These are phyloP conservation scores for Xanthorhoe spadicearia DNA, from an alignment of 2,888 invertebrate species.

Conservation along the genomic window DNA sequence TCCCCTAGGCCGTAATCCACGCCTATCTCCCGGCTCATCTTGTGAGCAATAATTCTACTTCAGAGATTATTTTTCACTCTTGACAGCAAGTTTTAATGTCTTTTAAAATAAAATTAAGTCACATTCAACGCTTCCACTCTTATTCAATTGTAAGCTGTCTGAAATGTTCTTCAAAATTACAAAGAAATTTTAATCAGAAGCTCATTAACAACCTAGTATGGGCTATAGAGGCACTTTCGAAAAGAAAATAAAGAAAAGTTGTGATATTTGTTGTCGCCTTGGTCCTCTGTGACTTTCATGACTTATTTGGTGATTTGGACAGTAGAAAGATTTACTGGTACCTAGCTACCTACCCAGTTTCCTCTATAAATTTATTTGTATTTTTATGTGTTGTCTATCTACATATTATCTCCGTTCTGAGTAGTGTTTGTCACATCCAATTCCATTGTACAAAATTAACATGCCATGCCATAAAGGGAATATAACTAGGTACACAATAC, in stretches of 20 bases:
- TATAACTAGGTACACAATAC: too few relatives aligned
- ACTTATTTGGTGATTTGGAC: too few relatives aligned
- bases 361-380: too few relatives aligned
- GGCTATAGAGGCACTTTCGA: background rate
- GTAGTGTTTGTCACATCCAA: too few relatives aligned
- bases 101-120: slow-evolving; percentile 78
- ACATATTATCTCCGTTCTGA: too few relatives aligned
- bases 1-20: slow-evolving; percentile 55
- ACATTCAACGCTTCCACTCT: slow-evolving; percentile 59
- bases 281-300: too few relatives aligned
- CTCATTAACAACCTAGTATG: slow-evolving; percentile 2
- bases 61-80: slow-evolving; percentile 80
- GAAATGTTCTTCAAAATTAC: slow-evolving; percentile 42
- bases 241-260: background rate
- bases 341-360: too few relatives aligned
- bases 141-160: slow-evolving; percentile 48
- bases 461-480: too few relatives aligned
- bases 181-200: slow-evolving; percentile 25
- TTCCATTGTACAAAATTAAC: too few relatives aligned
- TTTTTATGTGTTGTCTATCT: background rate
- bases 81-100: slow-evolving; percentile 81
- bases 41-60: slow-evolving; percentile 77
- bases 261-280: background rate
- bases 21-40: slow-evolving; percentile 76
- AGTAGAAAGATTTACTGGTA: too few relatives aligned